Evolutionary conservation across 2,113 vertebrate species (phyloP).

Genomic region (Eclectus roratus): DNA sequence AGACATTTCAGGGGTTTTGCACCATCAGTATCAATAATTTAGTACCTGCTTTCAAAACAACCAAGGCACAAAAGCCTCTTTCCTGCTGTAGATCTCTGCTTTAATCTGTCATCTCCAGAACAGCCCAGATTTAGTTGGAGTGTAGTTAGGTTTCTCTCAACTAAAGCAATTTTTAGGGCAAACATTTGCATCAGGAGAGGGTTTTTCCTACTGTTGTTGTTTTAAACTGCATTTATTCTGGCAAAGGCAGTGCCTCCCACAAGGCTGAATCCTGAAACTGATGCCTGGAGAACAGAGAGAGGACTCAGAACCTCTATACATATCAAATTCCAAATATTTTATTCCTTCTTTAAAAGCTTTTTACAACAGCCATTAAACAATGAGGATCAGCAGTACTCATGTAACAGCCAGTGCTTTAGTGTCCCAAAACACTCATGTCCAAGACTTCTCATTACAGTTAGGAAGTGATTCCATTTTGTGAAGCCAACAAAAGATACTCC

Average conservation of each 20-base stretch:
- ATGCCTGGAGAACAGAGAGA: not conserved
- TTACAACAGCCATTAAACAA: not conserved
- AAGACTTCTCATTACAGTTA: not conserved
- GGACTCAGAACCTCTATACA: not conserved
- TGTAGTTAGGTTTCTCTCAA: not conserved
- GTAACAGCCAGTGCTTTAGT: not conserved
- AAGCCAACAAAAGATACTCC: constrained; percentile 28
- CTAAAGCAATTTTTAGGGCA: not conserved
- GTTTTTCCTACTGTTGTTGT: not conserved
- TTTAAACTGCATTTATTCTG: constrained; percentile 12
- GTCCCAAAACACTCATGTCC: not conserved
- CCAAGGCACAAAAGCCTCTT: not conserved
- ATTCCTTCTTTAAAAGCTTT: constrained; percentile 8
- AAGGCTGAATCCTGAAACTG: not conserved
- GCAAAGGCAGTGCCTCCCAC: not conserved
- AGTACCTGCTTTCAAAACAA: not conserved
- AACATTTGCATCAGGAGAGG: not conserved
- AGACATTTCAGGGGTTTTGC: not conserved
- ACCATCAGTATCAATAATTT: not conserved
- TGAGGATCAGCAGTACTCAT: not conserved
- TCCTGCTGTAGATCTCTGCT: not conserved
- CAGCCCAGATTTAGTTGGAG: not conserved
- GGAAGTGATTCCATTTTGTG: constrained; percentile 45
- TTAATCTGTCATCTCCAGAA: not conserved
- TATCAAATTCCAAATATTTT: constrained; percentile 24